Evolutionary conservation across 2,113 vertebrate genomes (phyloP), one percentile per base, ranked within the genome.

Genomic region (Semicossyphus pulcher): DNA sequence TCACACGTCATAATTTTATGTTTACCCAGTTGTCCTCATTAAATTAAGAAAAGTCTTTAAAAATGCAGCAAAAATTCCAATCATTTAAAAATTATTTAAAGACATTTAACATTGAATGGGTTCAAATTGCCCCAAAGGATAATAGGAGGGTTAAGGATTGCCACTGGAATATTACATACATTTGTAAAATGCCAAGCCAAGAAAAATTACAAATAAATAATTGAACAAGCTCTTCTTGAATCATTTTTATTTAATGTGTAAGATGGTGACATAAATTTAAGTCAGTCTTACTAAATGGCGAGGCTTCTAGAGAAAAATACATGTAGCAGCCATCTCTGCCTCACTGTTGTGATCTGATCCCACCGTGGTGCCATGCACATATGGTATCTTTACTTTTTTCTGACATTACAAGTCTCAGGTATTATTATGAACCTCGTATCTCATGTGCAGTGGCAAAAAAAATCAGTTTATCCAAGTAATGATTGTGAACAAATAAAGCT

Each of bases 391-490:
- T 29, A n/a, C 4, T 47, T 75, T 73, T 20, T 61, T 31, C 14
- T 36, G 60, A 54, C 37, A 23, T 23, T 21, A 15, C 71, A 78
- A 31, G 28, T 68, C 18, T 48, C 28, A 4, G 45, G 11, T 54
- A 42, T 73, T 60, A 64, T 31, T 39, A 75, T 47, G 48, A 80
- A 58, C 28, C 20, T 21, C 3, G 1, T 16, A 32, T 59, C 23
- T 58, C 32, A 70, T 49, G 48, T 54, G 44, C 3, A 37, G 47
- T 47, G n/a, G 51, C 49, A 68, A 52, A 18, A 1, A 2, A 14
- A 39, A 53, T 1, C 31, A 28, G n/a, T 84, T 71, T 61, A 58
- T 34, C 20, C 15, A 15, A 45, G 47, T 54, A 25, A 64, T 61
- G 28, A 52, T 68, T 37, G 20, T 47, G 60, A 51, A 84, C 25